Conservation (phyloP, 2,888 invertebrate genomes). For the Adineta ricciae region DNA sequence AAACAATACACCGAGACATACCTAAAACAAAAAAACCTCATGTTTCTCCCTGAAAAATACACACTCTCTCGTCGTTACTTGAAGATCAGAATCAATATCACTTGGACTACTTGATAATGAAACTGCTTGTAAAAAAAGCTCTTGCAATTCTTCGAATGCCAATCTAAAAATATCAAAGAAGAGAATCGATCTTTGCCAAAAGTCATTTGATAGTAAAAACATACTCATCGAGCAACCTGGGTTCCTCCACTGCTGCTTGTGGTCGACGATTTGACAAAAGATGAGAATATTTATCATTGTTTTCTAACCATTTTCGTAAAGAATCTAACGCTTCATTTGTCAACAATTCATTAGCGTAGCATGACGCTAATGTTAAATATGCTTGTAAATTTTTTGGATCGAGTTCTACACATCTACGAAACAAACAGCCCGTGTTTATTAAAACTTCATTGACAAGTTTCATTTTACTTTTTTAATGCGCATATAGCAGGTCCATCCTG, state of each 20-base stretch:
- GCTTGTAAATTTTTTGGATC: slow-evolving; percentile 71
- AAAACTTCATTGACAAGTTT: background rate
- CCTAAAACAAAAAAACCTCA: no score
- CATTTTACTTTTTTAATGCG: slow-evolving; percentile 63
- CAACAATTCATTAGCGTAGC: slow-evolving; percentile 88
- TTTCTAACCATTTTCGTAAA: slow-evolving; percentile 56
- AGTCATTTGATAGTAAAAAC: no score
- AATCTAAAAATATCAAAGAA: background rate
- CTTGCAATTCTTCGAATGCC: slow-evolving; percentile 39
- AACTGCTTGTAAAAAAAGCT: slow-evolving; percentile 43
- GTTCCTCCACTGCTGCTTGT: slow-evolving; percentile 4
- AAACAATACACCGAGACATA: slow-evolving; percentile 82
- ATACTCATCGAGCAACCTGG: background rate
- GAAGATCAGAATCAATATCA: slow-evolving; percentile 35
- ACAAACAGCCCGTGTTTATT: background rate
- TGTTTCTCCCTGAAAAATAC: no score
- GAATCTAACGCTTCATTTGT: slow-evolving; percentile 76
- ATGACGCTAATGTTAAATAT: slow-evolving; percentile 78
- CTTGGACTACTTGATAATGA: slow-evolving; percentile 35
- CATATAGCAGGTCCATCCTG: slow-evolving; percentile 83
- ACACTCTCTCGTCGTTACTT: slow-evolving; percentile 34
- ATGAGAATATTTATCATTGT: slow-evolving; percentile 70
- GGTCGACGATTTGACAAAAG: slow-evolving; percentile 51
- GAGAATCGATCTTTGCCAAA: no score
- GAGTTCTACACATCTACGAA: slow-evolving; percentile 60